These are phyloP conservation scores for Meloe dianella DNA, from an alignment of 2,888 invertebrate genomes.

Conservation along the genomic window DNA sequence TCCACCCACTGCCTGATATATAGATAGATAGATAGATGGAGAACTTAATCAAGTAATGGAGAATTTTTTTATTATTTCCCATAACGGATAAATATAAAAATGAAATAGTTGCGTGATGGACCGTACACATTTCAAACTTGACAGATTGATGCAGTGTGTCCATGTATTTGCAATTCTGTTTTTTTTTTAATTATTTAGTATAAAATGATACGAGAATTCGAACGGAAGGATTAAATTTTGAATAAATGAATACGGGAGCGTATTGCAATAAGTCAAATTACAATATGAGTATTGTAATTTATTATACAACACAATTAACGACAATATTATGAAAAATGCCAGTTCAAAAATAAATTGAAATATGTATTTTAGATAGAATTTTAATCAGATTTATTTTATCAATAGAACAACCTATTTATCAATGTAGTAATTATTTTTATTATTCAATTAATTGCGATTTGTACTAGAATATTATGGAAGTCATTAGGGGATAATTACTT, in stretches of 20 bases:
- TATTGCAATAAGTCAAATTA: background rate
- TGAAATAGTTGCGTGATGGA: constrained; percentile 15
- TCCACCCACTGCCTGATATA: background rate
- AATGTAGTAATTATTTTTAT: background rate
- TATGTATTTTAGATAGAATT: too few species aligned
- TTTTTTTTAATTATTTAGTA: background rate
- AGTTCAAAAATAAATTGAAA: background rate
- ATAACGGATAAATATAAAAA: constrained; percentile 16
- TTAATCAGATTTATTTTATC: background rate
- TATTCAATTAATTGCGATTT: background rate
- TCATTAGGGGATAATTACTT: constrained; percentile 2
- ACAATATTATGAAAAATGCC: background rate
- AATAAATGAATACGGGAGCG: background rate
- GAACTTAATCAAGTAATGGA: constrained; percentile 32
- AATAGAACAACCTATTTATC: background rate
- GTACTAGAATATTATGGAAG: background rate
- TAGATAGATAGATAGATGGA: constrained; percentile 12
- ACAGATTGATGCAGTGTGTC: constrained; percentile 9
- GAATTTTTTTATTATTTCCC: constrained; percentile 23
- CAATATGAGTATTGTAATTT: background rate
- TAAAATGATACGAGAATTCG: background rate
- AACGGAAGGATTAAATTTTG: background rate
- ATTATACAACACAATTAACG: constrained; percentile 7
- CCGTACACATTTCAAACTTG: constrained; percentile 15
- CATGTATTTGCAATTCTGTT: background rate